These are phyloP conservation scores for Kradibia gibbosae DNA, from an alignment of 1,140 invertebrate species.

Conservation along the genomic window DNA sequence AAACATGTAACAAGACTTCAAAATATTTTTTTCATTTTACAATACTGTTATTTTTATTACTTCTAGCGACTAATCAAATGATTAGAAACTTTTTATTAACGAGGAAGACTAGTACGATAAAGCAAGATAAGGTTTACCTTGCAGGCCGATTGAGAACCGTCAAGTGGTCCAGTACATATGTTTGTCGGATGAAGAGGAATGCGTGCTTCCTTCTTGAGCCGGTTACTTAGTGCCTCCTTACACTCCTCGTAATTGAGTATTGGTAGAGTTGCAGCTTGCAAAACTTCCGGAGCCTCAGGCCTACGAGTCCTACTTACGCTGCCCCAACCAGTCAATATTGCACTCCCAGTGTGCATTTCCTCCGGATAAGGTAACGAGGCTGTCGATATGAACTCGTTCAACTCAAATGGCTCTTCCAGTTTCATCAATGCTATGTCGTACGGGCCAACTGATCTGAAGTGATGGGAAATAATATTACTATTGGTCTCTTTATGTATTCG, in stretches of 20 bases:
- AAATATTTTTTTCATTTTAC: no score
- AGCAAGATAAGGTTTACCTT: conserved; percentile 62
- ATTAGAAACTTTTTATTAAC: no score
- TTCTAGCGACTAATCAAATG: no score
- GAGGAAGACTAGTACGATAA: no score
- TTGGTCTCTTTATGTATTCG: no score
- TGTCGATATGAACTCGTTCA: conserved; percentile 67
- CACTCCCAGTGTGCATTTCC: conserved; percentile 66
- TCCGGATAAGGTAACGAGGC: conserved; percentile 66
- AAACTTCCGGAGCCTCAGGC: conserved; percentile 61
- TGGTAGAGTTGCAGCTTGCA: conserved; percentile 69
- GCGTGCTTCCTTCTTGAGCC: conserved; percentile 59
- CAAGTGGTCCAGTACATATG: conserved; percentile 71
- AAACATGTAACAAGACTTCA: no score
- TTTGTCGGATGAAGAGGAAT: conserved; percentile 70
- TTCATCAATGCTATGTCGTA: conserved; percentile 75
- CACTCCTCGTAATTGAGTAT: conserved; percentile 68
- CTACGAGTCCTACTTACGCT: conserved; percentile 66
- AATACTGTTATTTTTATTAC: no score
- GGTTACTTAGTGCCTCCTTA: conserved; percentile 56
- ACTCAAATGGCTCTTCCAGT: conserved; percentile 68
- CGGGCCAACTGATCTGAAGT: conserved; percentile 62
- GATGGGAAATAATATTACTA: background rate
- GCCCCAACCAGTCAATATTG: conserved; percentile 71
- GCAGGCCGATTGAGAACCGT: conserved; percentile 70